phyloP scores from a whole-genome alignment of 2,797 vertebrate genomes.

The Gouania willdenowi region DNA sequence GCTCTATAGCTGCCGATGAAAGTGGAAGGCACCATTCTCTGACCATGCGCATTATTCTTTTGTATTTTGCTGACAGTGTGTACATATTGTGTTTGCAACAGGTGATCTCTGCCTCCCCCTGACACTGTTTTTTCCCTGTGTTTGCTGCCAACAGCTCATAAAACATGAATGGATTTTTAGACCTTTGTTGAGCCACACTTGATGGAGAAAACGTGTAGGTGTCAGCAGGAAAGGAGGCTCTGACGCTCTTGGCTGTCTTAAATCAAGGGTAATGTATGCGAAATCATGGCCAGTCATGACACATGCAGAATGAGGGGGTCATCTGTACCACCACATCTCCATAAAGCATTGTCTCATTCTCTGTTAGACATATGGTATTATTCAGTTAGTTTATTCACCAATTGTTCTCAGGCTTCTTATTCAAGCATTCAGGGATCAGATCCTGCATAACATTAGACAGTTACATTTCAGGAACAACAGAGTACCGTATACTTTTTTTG shows the following conservation, averaged over 20 bases:
- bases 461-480: slow-evolving; percentile 32
- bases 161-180: slow-evolving; percentile 61
- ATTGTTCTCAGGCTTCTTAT: slow-evolving; percentile 43
- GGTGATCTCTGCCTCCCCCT: slow-evolving; percentile 45
- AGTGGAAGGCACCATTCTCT: slow-evolving; percentile 5
- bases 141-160: slow-evolving; percentile 51
- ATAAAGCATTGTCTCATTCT: slow-evolving; percentile 47
- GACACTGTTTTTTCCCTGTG: slow-evolving; percentile 44
- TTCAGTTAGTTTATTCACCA: slow-evolving; percentile 50
- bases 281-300: slow-evolving; percentile 60
- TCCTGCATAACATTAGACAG: slow-evolving; percentile 50
- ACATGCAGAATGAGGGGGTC: slow-evolving; percentile 62
- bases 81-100: slow-evolving; percentile 29
- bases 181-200: slow-evolving; percentile 41
- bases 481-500: slow-evolving; percentile 8
- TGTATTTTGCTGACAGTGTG: background rate
- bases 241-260: slow-evolving; percentile 46
- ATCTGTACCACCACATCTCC: slow-evolving; percentile 48
- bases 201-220: slow-evolving; percentile 36
- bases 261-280: slow-evolving; percentile 73
- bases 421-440: slow-evolving; percentile 55
- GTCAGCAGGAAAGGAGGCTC: slow-evolving; percentile 42
- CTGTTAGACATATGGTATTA: slow-evolving; percentile 42
- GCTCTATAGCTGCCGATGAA: slow-evolving; percentile 47
- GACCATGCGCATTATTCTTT: slow-evolving; percentile 10